A percentile compares a stretch with the other conserved stretches of the same genome.
Evolutionary conservation across 2,888 invertebrate species (phyloP).

Genomic region (Lithophane leautieri): DNA sequence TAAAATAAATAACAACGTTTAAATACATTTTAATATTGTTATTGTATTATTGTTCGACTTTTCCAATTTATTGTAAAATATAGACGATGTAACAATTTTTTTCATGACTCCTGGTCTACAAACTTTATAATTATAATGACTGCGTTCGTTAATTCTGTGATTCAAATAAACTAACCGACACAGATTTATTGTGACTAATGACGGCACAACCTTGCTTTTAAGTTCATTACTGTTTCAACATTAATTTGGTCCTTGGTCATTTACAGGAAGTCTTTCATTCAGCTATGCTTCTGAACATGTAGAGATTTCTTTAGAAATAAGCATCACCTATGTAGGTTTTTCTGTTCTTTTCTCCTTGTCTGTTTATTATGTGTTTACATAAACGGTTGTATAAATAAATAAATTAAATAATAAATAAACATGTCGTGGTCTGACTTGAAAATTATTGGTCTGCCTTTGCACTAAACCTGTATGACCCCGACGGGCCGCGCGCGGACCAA

Average conservation of each 20-base stretch:
- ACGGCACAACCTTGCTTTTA: constrained; percentile 35
- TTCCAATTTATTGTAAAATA: background rate
- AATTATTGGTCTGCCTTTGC: background rate
- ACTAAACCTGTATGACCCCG: too few species aligned
- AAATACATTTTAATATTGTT: background rate
- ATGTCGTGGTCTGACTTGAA: background rate
- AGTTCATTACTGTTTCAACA: constrained; percentile 36
- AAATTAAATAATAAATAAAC: too few species aligned
- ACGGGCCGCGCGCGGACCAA: too few species aligned
- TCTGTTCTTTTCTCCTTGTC: too few species aligned
- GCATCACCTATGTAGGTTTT: too few species aligned
- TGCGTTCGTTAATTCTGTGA: constrained; percentile 62
- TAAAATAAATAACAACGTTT: background rate
- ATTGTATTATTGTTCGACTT: too few species aligned
- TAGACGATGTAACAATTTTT: too few species aligned
- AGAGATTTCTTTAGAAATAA: too few species aligned
- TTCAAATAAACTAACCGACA: constrained; percentile 62
- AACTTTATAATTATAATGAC: constrained; percentile 56
- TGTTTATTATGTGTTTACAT: too few species aligned
- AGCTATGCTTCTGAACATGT: too few species aligned
- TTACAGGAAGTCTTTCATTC: background rate
- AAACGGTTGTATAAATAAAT: too few species aligned
- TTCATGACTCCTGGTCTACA: constrained; percentile 44
- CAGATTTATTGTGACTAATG: constrained; percentile 56
- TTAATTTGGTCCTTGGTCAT: constrained; percentile 1